phyloP scores from a whole-genome alignment of 2,113 vertebrate species.

The Panthera leo region DNA sequence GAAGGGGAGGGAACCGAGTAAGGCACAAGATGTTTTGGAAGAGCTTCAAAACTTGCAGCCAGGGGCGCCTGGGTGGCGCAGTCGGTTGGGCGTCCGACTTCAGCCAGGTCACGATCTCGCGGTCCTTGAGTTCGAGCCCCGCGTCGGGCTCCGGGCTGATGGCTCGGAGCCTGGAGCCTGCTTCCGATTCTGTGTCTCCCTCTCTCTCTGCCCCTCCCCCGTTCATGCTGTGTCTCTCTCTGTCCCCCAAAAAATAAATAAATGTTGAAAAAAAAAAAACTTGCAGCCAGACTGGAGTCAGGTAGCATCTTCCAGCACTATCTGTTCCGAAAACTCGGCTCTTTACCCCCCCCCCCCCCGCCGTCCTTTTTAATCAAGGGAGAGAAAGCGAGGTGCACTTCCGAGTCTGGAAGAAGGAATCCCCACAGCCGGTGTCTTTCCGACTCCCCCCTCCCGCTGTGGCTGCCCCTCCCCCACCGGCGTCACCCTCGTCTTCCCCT shows the following conservation, averaged over 20 bases:
- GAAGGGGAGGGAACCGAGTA: constrained; percentile 65
- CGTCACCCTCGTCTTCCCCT: not conserved
- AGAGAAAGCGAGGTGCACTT: accelerated
- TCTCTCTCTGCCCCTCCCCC: no score
- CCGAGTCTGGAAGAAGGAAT: not conserved
- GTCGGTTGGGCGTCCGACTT: no score
- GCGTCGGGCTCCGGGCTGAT: no score
- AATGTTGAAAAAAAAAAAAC: not conserved
- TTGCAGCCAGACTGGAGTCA: not conserved
- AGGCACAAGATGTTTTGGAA: constrained; percentile 22
- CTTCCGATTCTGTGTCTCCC: no score
- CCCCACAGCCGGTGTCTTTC: accelerated
- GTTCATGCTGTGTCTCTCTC: no score
- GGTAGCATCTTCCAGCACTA: not conserved
- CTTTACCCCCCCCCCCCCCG: no score
- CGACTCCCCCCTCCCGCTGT: no score
- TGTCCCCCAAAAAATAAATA: no score
- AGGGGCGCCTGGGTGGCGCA: no score
- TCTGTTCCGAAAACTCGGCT: not conserved
- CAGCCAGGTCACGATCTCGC: no score
- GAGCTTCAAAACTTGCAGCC: not conserved
- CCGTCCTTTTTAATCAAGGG: not conserved
- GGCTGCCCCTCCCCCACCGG: accelerated
- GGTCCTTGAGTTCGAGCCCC: no score
- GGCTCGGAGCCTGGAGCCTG: no score